phyloP scores from a whole-genome alignment of 2,888 invertebrate species.

The Dryocosmus kuriphilus region DNA sequence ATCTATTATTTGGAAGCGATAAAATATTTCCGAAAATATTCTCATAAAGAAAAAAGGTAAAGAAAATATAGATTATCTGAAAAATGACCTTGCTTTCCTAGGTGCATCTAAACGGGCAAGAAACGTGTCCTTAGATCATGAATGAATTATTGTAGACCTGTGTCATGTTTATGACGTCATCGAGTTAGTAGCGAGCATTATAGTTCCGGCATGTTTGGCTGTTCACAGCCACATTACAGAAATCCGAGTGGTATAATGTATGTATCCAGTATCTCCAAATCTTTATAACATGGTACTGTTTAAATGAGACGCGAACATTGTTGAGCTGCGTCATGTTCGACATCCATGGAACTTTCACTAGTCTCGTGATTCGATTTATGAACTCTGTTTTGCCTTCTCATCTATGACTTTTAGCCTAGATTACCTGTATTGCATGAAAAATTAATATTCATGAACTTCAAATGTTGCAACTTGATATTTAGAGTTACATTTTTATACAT shows the following conservation, averaged over 20 bases:
- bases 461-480: neutral
- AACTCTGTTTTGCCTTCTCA: neutral
- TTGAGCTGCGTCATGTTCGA: neutral
- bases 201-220: neutral
- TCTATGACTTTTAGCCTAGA: neutral
- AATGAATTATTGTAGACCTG: neutral
- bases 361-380: neutral
- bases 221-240: neutral
- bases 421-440: neutral
- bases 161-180: neutral
- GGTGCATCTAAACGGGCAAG: too few relatives aligned
- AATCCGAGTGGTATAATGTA: slow-evolving; percentile 1
- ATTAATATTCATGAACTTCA: neutral
- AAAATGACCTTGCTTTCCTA: too few relatives aligned
- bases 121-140: too few relatives aligned
- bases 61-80: too few relatives aligned
- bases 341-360: neutral
- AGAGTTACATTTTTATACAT: too few relatives aligned
- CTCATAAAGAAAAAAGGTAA: too few relatives aligned
- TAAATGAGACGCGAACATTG: slow-evolving; percentile 35
- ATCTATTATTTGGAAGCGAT: too few relatives aligned
- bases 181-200: neutral
- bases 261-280: slow-evolving; percentile 4
- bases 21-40: too few relatives aligned
- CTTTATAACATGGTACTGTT: slow-evolving; percentile 8